phyloP scores from a whole-genome alignment of 1,140 invertebrate genomes.

The Luehdorfia chinensis region DNA sequence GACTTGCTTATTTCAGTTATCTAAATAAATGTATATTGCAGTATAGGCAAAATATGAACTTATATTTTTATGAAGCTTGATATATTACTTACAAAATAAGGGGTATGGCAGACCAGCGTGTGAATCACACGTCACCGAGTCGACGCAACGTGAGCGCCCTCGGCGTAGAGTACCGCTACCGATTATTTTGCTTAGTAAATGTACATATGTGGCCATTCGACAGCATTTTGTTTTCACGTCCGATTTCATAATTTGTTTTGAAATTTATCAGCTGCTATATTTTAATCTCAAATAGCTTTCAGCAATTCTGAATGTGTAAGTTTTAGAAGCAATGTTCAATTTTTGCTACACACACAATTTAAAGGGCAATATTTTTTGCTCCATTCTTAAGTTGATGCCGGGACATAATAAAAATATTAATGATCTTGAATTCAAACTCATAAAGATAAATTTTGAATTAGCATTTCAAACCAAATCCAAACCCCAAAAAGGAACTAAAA shows the following conservation, averaged over 20 bases:
- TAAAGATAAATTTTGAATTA: conserved; percentile 15
- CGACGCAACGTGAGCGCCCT: conserved; percentile 11
- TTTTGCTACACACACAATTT: not conserved
- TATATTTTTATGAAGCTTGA: too few relatives aligned
- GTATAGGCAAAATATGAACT: too few relatives aligned
- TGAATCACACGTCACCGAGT: conserved; percentile 5
- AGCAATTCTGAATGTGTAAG: not conserved
- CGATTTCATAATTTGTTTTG: too few relatives aligned
- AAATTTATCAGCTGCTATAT: too few relatives aligned
- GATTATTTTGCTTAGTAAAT: conserved; percentile 14
- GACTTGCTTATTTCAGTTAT: too few relatives aligned
- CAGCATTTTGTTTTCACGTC: too few relatives aligned
- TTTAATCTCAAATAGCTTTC: too few relatives aligned
- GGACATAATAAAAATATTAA: conserved; percentile 5
- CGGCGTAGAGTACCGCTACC: conserved; percentile 9
- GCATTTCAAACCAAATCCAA: not conserved
- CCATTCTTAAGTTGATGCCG: too few relatives aligned
- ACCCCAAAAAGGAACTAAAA: conserved; percentile 7
- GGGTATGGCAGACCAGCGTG: conserved; percentile 1
- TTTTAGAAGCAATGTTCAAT: not conserved
- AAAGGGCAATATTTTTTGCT: too few relatives aligned
- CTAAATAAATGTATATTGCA: too few relatives aligned
- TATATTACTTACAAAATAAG: conserved; percentile 4
- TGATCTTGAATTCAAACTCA: conserved; percentile 2
- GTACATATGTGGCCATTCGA: conserved; percentile 1